A percentile compares a stretch with the other conserved stretches of the same genome.
These are phyloP conservation scores for Scarus forsteni DNA, from an alignment of 2,797 vertebrate species.

Conservation along the genomic window DNA sequence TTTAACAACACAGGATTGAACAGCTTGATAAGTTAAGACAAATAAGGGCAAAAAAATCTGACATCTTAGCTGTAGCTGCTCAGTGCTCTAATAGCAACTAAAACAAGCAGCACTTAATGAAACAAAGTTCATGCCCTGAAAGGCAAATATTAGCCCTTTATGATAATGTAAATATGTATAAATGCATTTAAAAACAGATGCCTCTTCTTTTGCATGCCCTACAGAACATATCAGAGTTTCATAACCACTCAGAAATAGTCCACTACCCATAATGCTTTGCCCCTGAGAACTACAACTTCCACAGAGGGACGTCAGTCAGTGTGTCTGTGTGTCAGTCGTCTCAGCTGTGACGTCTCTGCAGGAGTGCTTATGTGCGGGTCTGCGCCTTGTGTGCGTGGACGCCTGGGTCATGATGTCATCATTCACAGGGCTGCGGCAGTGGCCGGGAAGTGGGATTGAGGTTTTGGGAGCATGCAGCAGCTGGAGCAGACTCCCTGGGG, in stretches of 20 bases:
- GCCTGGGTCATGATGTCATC: slow-evolving; percentile 70
- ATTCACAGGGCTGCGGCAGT: slow-evolving; percentile 19
- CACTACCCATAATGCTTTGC: neutral
- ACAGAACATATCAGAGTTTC: slow-evolving; percentile 35
- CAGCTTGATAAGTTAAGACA: too few relatives aligned
- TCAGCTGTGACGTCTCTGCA: slow-evolving; percentile 54
- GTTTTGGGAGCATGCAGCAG: slow-evolving; percentile 63
- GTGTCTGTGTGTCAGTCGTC: slow-evolving; percentile 29
- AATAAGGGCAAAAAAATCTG: too few relatives aligned
- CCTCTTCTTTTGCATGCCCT: slow-evolving; percentile 28
- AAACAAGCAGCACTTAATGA: neutral
- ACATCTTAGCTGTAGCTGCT: too few relatives aligned
- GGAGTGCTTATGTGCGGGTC: slow-evolving; percentile 33
- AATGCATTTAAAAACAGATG: neutral
- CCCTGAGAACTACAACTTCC: slow-evolving; percentile 53
- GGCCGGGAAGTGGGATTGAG: slow-evolving; percentile 46
- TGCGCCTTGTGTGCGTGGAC: slow-evolving; percentile 42
- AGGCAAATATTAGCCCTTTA: neutral
- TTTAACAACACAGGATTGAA: too few relatives aligned
- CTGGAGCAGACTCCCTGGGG: slow-evolving; percentile 70
- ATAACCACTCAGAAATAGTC: slow-evolving; percentile 31
- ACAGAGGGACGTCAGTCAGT: slow-evolving; percentile 24
- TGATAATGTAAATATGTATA: neutral
- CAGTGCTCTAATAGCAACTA: too few relatives aligned
- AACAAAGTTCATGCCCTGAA: neutral